Evolutionary conservation across 2,888 invertebrate species (phyloP), one percentile per base, ranked within the genome.

Genomic region (Mantis religiosa): DNA sequence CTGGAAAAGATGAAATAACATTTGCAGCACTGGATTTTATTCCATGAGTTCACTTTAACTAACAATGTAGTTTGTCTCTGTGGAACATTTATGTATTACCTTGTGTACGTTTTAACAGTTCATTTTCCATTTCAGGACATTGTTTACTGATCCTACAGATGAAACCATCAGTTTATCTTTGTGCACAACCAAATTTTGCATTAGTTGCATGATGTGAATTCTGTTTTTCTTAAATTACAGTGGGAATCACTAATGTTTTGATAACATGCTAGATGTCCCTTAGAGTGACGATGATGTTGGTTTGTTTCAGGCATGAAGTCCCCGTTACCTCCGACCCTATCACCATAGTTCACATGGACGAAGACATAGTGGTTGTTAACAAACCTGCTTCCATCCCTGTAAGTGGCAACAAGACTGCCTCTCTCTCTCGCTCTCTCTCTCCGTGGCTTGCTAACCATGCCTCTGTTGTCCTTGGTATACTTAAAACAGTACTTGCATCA

Each of bases 321-420:
- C 98, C 99, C 93, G 99, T 99, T 94, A 97, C 98, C 94, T 97
- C 97, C 94, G 97, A 97, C 95, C 97, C 97, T 94, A 98, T 99
- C 95, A 97, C 97, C 95, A 97, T 99, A 95, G 97, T 99, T 94
- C 97, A 98, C 95, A 98, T 99, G 96, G 98, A 98, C 95, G 98
- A 99, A 94, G 98, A 99, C 95, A 96, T 99, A 95, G 97, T 99
- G 95, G 99, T 99, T 95, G 98, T 99, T 95, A 98, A 99, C 96
- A 99, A 99, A 96, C 99, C 99, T 94, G 98, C 98, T 95, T 99
- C 99, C 94, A 98, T 99, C 95, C 99, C 99, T 94, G 98, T 99
- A 97, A 98, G 98, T 98, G 97, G 97, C 97, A 95, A 95, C 94
- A 96, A 96, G 95, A 96, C 96, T 94, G 96, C 96, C 96, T 96